Evolutionary conservation across 1,140 invertebrate genomes (phyloP), one percentile per base, ranked within the genome.

Genomic region (Aradophagus sp.): DNA sequence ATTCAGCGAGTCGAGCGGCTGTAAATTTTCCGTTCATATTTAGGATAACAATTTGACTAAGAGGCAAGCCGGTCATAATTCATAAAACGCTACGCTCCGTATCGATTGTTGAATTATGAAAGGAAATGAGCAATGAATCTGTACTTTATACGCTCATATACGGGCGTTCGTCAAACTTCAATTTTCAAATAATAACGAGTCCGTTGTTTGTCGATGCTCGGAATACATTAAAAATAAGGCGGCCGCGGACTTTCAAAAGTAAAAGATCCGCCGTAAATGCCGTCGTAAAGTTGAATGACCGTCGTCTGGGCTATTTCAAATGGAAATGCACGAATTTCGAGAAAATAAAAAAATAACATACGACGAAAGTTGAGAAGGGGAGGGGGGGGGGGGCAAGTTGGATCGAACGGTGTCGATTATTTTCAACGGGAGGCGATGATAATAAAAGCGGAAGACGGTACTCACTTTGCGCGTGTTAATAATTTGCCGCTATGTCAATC

Each of bases 401-500:
- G 41, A 47, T 39, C 17, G 39, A 48, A 39, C 15, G 20, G 12
- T 14, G 31, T 42, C 27, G 47, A 52, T 44, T 52, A 10, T n/a
- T 29, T 20, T n/a, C 20, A 16, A 16, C 4, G n/a, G 8, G 11
- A 29, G 14, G 41, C 41, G 36, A 31, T 41, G 27, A 61, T 53
- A 61, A 68, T 55, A 47, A 39, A 50, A 50, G 34, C 44, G 52
- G 58, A 61, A 61, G 45, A 31, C 26, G 23, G 32, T 58, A 70
- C 67, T 70, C 58, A 69, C 66, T 62, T 20, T 44, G 52, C 35
- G 45, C 41, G 38, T 44, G 41, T 12, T 58, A 52, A 62, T 63
- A 50, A 70, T 70, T 70, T 63, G 58, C 58, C 52, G 67, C 58
- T 63, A 70, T 52, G 66, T 56, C 58, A 61, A 63, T 56, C 52